Percentiles rank a stretch among this genome's conserved stretches.
Evolutionary conservation across 2,797 vertebrate genomes (phyloP).

Genomic region (Acrossocheilus fasciatus): DNA sequence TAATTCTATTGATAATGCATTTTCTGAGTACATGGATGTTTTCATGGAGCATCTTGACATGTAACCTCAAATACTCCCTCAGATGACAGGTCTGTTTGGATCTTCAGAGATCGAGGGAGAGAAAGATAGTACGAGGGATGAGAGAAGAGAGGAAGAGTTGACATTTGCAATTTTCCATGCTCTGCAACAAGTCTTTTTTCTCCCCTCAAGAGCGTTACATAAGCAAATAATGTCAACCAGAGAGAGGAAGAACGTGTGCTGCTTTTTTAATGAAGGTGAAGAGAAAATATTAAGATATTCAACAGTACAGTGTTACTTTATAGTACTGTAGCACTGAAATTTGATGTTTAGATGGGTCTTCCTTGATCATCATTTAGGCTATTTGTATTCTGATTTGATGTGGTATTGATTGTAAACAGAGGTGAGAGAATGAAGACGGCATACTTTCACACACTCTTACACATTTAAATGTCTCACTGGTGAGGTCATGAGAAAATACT

Average conservation of each 20-base stretch:
- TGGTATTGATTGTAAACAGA: constrained; percentile 6
- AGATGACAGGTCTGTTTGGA: not conserved
- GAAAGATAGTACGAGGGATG: not conserved
- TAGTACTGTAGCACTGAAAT: not conserved
- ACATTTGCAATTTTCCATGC: constrained; percentile 3
- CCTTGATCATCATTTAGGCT: not conserved
- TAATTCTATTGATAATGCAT: not conserved
- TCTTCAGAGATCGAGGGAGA: not conserved
- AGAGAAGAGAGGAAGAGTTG: not conserved
- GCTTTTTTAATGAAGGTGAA: not conserved
- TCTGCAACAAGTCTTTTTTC: not conserved
- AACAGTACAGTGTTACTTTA: not conserved
- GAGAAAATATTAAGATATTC: not conserved
- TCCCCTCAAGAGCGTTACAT: constrained; percentile 6
- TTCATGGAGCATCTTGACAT: not conserved
- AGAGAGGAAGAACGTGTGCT: not conserved
- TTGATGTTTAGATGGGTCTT: not conserved
- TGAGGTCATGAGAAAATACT: constrained; percentile 57
- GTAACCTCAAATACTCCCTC: not conserved
- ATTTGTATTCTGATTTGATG: not conserved
- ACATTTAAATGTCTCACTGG: constrained; percentile 30
- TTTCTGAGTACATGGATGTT: not conserved
- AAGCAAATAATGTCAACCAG: constrained; percentile 11
- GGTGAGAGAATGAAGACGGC: not conserved
- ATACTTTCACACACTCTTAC: constrained; percentile 19